These are phyloP conservation scores for Habrosyne pyritoides DNA, from an alignment of 2,888 invertebrate genomes.

Conservation along the genomic window DNA sequence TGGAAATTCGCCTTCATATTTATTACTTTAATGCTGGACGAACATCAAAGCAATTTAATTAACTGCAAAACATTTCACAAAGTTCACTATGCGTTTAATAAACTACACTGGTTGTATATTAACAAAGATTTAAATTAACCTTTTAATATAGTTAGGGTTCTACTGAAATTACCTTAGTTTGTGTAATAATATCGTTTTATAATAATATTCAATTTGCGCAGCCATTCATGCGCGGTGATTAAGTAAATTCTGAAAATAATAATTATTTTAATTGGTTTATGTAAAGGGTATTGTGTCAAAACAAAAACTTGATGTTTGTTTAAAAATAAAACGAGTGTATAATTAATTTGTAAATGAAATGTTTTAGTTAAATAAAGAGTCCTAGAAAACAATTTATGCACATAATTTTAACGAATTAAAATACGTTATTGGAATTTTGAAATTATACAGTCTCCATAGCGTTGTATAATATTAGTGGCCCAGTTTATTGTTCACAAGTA, in stretches of 20 bases:
- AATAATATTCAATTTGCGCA: neutral
- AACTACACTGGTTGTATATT: slow-evolving; percentile 8
- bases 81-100: slow-evolving; percentile 10
- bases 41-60: neutral
- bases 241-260: neutral
- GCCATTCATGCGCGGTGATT: neutral
- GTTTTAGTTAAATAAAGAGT: neutral
- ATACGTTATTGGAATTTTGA: too few species aligned
- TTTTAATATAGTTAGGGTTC: slow-evolving; percentile 15
- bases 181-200: neutral
- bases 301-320: neutral
- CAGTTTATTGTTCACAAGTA: too few species aligned
- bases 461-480: too few species aligned
- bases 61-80: slow-evolving; percentile 3
- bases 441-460: too few species aligned
- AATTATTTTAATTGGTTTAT: neutral
- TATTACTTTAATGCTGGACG: slow-evolving; percentile 1
- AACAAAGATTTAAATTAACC: slow-evolving; percentile 8
- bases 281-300: neutral
- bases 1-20: slow-evolving; percentile 27
- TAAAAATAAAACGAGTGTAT: neutral
- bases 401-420: too few species aligned
- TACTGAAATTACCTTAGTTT: neutral
- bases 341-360: neutral
- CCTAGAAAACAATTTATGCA: too few species aligned